Percentiles rank a stretch among this genome's conserved stretches.
Conservation (phyloP, 1,140 invertebrate genomes). For the Pentalonia nigronervosa region DNA sequence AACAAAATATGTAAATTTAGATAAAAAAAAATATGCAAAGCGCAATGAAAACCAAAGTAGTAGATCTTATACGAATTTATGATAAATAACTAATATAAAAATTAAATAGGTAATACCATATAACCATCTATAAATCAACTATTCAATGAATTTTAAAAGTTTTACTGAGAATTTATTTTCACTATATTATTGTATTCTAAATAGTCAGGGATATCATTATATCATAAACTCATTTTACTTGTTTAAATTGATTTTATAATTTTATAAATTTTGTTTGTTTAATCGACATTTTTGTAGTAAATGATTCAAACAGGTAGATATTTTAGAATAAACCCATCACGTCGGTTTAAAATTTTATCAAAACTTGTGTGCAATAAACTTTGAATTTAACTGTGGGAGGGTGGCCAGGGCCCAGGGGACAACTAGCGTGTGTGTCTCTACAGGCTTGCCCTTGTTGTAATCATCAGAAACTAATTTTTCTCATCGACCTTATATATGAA, state of each 20-base stretch:
- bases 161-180: not conserved
- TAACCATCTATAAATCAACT: not conserved
- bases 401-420: no score
- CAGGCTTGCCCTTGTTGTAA: not conserved
- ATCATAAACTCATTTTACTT: not conserved
- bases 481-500: not conserved
- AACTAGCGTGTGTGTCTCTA: not conserved
- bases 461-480: not conserved
- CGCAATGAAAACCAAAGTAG: not conserved
- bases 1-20: not conserved
- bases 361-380: not conserved
- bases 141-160: not conserved
- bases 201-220: not conserved
- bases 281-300: not conserved
- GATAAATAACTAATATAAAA: not conserved
- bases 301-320: not conserved
- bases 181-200: not conserved
- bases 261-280: not conserved
- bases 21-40: not conserved
- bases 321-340: not conserved
- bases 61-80: not conserved
- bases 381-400: not conserved
- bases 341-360: not conserved
- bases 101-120: not conserved
- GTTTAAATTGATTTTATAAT: not conserved